phyloP scores from a whole-genome alignment of 2,113 vertebrate species.

The Phodopus roborovskii region DNA sequence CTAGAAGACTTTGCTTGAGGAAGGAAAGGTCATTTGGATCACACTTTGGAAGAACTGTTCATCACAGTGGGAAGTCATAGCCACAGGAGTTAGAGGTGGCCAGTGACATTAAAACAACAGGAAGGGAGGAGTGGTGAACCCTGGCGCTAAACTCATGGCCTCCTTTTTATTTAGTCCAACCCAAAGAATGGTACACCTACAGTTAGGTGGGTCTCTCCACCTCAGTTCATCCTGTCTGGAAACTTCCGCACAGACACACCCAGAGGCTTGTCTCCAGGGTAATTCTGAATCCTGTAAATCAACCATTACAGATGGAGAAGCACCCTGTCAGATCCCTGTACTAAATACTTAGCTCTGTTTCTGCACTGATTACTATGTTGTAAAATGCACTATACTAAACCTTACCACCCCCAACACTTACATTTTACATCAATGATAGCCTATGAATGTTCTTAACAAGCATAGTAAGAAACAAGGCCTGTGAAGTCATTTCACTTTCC shows the following conservation, averaged over 20 bases:
- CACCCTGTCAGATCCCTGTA: neutral
- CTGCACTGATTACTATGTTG: neutral
- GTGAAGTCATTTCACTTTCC: neutral
- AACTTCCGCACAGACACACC: neutral
- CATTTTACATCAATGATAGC: neutral
- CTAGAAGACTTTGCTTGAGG: neutral
- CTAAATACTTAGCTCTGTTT: conserved; percentile 19
- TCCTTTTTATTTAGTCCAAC: neutral
- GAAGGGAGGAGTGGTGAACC: neutral
- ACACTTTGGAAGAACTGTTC: neutral
- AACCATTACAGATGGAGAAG: neutral
- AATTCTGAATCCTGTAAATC: neutral
- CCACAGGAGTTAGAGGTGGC: neutral
- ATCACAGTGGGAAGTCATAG: neutral
- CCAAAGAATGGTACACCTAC: too few species aligned
- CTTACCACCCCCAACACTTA: neutral
- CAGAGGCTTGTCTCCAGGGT: neutral
- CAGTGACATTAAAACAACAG: neutral
- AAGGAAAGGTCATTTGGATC: neutral
- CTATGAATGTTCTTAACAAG: conserved; percentile 24
- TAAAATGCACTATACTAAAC: neutral
- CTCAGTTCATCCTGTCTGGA: neutral
- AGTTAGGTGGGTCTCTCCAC: neutral
- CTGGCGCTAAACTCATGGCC: neutral
- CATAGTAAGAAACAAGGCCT: neutral